Evolutionary conservation across 1,140 invertebrate genomes (phyloP), one percentile per base, ranked within the genome.

Genomic region (Heterodera carotae): DNA sequence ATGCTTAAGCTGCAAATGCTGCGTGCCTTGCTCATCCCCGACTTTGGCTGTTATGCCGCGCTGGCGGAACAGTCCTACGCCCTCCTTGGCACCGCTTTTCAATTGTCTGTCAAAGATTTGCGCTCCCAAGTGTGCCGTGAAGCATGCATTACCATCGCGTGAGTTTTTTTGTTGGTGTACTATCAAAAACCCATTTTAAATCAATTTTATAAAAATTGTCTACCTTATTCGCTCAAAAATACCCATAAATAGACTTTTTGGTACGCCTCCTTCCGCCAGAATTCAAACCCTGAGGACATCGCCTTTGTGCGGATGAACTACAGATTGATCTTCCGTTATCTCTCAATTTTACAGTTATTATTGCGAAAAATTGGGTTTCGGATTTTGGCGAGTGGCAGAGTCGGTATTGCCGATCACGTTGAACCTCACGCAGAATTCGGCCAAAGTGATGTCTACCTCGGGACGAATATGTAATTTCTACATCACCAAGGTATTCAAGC

Each of bases 361-460:
- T 88, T 92, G 94, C 67, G 93, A 94, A 88, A 91, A 91, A 53
- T 84, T 97, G 62, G 92, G 92, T 71, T 92, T 91, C 80, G 93
- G 93, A 88, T 91, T 95, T 83, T 94, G 96, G 79, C 92, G 92
- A 88, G 93, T 95, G 88, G 92, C 92, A 29, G 92, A 95, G 86
- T 90, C 91, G 75, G 90, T 97, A 62, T 87, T 98, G 56, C 92
- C 92, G 69, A 91, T 92, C 77, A 88, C 98, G 31, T 94, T 98
- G 83, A 93, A 93, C 87, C 91, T 98, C 64, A 94, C 97, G 88
- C 94, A 94, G 85, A 98, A 98, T 89, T 94, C 93, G 85, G 95
- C 94, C 81, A 98, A 98, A 91, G 92, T 98, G 72, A 94, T 98
- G 89, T 93, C 95, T 10, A 93, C 94, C 12, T 93, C 95, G 12